Base-by-base conservation (phyloP, 2,888 invertebrate genomes). In the Saturnia japonica region DNA sequence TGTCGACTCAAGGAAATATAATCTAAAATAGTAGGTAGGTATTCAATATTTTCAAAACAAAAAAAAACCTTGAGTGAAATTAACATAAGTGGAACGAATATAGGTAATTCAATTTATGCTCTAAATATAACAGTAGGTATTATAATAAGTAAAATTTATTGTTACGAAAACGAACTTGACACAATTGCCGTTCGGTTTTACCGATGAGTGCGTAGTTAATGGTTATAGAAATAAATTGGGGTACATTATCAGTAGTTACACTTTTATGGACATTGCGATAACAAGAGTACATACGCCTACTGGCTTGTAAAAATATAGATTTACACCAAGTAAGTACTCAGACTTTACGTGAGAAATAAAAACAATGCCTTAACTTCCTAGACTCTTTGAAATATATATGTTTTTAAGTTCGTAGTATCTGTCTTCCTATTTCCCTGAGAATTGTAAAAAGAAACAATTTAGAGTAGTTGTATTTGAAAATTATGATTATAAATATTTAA, bases 361-460 rank as follows among this genome's bases (percentile, higher is more conserved):
- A 72, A 80, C 80, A 80, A 80, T 78, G 57, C 72, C 68, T 71
- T 66, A 72, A 73, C 81, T 80, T 80, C 79, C 82, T 82, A 68
- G 73, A 76, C 68, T 73, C 60, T 66, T 71, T 72, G 47, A 70
- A 73, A 71, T 74, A 70, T 70, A 72, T 74, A 71, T n/a, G n/a
- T n/a, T n/a, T 72, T 73, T 74, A 74, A 73, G 68, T 72, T 69
- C 73, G 72, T 73, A 68, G 70, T 62, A 66, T 72, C 71, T 43
- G 68, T 71, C 77, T 83, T 83, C 78, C 81, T 79, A 73, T 78
- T 84, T 85, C 85, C 85, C 73, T 84, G 85, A 83, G 84, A 84
- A 82, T 9, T 19, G 40, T 40, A n/a, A 40, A 64, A 40, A 40
- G 40, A 64, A 64, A 64, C 40, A n/a, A 60, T 60, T 25, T 60